Conservation (phyloP, 2,113 vertebrate genomes). For the Xyrauchen texanus region DNA sequence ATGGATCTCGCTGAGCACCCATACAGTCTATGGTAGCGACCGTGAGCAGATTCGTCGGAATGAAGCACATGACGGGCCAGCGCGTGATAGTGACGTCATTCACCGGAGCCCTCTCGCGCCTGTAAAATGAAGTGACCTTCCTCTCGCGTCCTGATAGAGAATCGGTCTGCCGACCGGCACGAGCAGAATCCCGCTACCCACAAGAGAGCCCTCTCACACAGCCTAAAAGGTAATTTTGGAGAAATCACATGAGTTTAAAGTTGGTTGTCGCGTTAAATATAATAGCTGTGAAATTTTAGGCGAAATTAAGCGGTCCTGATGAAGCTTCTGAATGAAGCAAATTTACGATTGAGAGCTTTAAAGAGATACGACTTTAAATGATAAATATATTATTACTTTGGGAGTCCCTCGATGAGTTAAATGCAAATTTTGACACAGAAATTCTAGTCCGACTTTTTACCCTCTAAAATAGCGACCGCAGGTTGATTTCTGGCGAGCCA, state of each 20-base stretch:
- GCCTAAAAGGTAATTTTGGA: not conserved
- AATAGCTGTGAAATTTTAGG: not conserved
- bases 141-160: slow-evolving; percentile 22
- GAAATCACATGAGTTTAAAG: not conserved
- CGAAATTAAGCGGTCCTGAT: not conserved
- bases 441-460: not conserved
- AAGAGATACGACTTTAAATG: not conserved
- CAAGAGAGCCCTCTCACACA: not conserved
- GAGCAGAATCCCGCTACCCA: too few species aligned
- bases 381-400: not conserved
- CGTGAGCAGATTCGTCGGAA: slow-evolving; percentile 16
- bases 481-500: too few species aligned
- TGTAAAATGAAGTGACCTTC: slow-evolving; percentile 55
- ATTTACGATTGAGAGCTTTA: not conserved
- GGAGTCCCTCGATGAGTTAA: not conserved
- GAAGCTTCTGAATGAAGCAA: too few species aligned
- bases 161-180: not conserved
- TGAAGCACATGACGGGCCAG: slow-evolving; percentile 12
- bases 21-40: too few species aligned
- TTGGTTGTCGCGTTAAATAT: not conserved
- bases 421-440: not conserved
- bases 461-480: too few species aligned
- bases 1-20: not conserved
- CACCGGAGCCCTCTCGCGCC: not conserved
- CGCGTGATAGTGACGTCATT: slow-evolving; percentile 36